These are phyloP conservation scores for Dolichopus griseipennis DNA, from an alignment of 2,888 invertebrate genomes.

Conservation along the genomic window DNA sequence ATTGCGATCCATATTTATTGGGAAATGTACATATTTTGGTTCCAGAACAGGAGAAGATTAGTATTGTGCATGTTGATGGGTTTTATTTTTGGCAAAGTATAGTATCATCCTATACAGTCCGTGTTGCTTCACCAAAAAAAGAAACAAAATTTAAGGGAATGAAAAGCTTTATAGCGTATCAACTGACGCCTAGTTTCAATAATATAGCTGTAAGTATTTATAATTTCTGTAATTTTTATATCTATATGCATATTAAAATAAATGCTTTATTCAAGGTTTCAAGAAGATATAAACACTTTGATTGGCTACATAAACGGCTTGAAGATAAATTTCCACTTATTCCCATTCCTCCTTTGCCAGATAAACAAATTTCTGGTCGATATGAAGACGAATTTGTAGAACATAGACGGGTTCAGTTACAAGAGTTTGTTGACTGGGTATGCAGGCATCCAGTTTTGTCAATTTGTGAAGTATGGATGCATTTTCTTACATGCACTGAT, in stretches of 20 bases:
- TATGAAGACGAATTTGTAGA: conserved; percentile 97
- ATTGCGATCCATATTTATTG: conserved; percentile 82
- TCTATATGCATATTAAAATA: background rate
- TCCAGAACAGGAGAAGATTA: conserved; percentile 61
- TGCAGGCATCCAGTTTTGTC: conserved; percentile 93
- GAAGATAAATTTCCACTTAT: conserved; percentile 90
- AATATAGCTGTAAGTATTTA: conserved; percentile 67
- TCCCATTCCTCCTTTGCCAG: conserved; percentile 93
- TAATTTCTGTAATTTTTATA: background rate
- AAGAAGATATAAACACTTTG: conserved; percentile 95
- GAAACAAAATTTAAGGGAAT: conserved; percentile 95
- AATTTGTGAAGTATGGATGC: conserved; percentile 86
- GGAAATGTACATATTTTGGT: conserved; percentile 62
- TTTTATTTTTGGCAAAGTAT: conserved; percentile 69
- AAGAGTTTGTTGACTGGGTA: conserved; percentile 94
- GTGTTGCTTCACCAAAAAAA: conserved; percentile 91
- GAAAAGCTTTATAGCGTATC: conserved; percentile 96
- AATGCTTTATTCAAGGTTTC: conserved; percentile 44
- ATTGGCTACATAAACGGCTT: conserved; percentile 93
- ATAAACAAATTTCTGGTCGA: conserved; percentile 93
- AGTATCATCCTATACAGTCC: conserved; percentile 67
- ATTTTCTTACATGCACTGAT: conserved; percentile 94
- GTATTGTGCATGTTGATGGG: conserved; percentile 64
- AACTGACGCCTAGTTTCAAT: conserved; percentile 89
- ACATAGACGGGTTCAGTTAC: conserved; percentile 84